Percentiles rank a stretch among this genome's conserved stretches.
phyloP scores from a whole-genome alignment of 2,113 vertebrate species.

The Oreochromis spilurus region DNA sequence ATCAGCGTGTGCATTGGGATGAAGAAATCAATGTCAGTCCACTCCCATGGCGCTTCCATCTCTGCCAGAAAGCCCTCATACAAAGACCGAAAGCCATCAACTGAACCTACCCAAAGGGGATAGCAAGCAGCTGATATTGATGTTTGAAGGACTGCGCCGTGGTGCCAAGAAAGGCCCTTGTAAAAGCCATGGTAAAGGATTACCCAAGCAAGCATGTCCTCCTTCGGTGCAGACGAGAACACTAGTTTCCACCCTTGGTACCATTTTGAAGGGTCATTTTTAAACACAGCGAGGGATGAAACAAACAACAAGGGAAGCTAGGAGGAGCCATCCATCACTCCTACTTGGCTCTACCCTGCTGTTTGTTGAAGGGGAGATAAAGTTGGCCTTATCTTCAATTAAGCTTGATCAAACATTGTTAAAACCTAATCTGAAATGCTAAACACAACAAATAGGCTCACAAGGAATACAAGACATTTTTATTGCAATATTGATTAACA shows the following conservation, averaged over 20 bases:
- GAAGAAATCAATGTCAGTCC: slow-evolving; percentile 71
- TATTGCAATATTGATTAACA: not conserved
- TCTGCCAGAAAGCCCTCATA: slow-evolving; percentile 60
- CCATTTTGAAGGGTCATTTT: slow-evolving; percentile 71
- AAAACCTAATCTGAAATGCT: slow-evolving; percentile 27
- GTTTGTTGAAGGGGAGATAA: slow-evolving; percentile 43
- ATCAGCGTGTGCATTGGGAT: slow-evolving; percentile 56
- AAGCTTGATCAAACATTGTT: slow-evolving; percentile 28
- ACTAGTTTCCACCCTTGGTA: slow-evolving; percentile 54
- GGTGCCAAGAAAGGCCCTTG: slow-evolving; percentile 40
- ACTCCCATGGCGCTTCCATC: slow-evolving; percentile 51
- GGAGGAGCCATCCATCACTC: slow-evolving; percentile 62
- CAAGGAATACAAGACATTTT: not conserved
- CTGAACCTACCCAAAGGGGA: slow-evolving; percentile 59
- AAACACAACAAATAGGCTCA: slow-evolving; percentile 7
- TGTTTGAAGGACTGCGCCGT: slow-evolving; percentile 48
- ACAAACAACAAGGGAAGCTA: slow-evolving; percentile 52
- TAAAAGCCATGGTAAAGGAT: slow-evolving; percentile 58
- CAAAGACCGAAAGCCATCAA: slow-evolving; percentile 52
- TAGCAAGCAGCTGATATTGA: slow-evolving; percentile 52
- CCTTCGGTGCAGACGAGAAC: slow-evolving; percentile 37
- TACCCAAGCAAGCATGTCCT: slow-evolving; percentile 57
- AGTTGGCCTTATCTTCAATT: slow-evolving; percentile 55
- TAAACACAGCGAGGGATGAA: slow-evolving; percentile 63
- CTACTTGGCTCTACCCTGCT: slow-evolving; percentile 32